Evolutionary conservation across 2,888 invertebrate species (phyloP).

Genomic region (Antitype chi): DNA sequence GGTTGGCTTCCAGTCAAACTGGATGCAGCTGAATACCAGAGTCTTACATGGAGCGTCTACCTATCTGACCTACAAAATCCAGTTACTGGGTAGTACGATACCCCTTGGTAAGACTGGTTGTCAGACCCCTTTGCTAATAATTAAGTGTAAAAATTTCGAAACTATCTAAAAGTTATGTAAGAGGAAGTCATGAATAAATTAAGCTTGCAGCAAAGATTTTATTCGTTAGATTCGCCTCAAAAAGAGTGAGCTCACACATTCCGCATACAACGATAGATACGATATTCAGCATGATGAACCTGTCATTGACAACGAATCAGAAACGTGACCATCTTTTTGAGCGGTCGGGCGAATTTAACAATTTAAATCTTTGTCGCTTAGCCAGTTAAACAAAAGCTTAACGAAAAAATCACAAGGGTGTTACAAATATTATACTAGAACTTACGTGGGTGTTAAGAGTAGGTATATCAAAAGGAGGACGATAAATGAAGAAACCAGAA

Average conservation of each 20-base stretch:
- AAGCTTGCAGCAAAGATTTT: not conserved
- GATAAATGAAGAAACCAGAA: not conserved
- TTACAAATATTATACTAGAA: not conserved
- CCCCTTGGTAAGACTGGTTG: too few relatives aligned
- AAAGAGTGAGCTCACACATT: not conserved
- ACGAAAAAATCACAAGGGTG: not conserved
- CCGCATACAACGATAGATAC: not conserved
- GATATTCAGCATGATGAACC: not conserved
- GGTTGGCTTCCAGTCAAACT: too few relatives aligned
- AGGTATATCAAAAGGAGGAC: not conserved
- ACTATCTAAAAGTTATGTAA: slow-evolving; percentile 33
- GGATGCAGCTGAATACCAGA: too few relatives aligned
- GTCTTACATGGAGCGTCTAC: too few relatives aligned
- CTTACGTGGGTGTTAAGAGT: not conserved
- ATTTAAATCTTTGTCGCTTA: not conserved
- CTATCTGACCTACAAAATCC: too few relatives aligned
- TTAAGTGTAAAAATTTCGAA: slow-evolving; percentile 14
- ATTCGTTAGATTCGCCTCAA: not conserved
- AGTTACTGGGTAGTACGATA: too few relatives aligned
- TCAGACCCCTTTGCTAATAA: not conserved
- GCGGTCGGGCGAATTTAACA: not conserved
- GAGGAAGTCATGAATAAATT: slow-evolving; percentile 47
- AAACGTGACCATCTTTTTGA: not conserved
- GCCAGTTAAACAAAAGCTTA: not conserved
- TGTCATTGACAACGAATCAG: not conserved